Evolutionary conservation across 64 coral and sea anemone genomes (phyloP), one percentile per base, ranked within the genome.

Genomic region (Trachythela sp.): DNA sequence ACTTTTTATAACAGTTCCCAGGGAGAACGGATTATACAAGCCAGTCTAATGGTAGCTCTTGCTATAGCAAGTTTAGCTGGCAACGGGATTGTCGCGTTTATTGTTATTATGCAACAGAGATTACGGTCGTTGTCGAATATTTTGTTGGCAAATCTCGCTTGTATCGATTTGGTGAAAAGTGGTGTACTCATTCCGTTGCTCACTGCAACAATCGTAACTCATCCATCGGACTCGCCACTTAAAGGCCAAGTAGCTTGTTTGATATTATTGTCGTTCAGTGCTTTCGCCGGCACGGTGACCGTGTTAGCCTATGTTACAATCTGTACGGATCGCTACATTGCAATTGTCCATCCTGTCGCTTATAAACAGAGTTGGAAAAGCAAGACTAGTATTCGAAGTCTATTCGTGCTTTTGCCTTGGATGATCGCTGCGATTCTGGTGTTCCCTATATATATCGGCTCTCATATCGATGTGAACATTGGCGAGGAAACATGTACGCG

Each of bases 201-300:
- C 9, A 80, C 75, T 35, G 37, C 75, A 34, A 80, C 75, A 14
- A 80, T 80, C 9, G 75, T 39, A 30, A 80, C 75, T 0, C 13
- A 35, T 80, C 2, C 4, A 37, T 35, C 31, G 30, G 27, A 80
- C 15, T 80, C 75, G 31, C 75, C 75, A 36, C 75, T 80, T 35
- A 80, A 80, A 80, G 75, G 75, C 9, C 26, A 20, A 35, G 75
- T 80, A 37, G 75, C 75, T 34, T 80, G 75, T 80, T 80, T 80
- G 20, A 39, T 35, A 37, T 9, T 80, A 1, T 30, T 80, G 7
- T 80, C 75, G 37, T 30, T 80, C 13, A 80, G 75, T 39, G 75
- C 75, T 17, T 80, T 37, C 75, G 75, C 75, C 8, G 20, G 33
- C 15, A 80, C 75, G 15, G 75, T 80, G 37, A 37, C 75, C 3